These are phyloP conservation scores for Drosophila erecta DNA, from an alignment of 1,140 invertebrate genomes.

Conservation along the genomic window DNA sequence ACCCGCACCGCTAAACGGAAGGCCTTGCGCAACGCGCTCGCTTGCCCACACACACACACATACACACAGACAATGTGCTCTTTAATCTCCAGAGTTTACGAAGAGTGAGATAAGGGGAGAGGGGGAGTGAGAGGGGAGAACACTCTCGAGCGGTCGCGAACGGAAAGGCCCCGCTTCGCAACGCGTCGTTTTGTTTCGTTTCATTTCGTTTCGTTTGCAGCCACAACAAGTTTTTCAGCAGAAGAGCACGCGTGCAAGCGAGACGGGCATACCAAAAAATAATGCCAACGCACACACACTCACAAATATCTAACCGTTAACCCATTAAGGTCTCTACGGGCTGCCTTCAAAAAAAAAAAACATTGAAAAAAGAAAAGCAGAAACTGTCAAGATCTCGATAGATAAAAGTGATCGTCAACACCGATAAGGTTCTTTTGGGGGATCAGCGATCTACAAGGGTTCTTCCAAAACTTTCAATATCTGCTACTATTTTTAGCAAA, in stretches of 20 bases:
- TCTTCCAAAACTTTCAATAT: not conserved
- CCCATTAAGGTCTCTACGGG: constrained; percentile 42
- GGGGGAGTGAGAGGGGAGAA: constrained; percentile 34
- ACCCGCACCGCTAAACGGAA: constrained; percentile 42
- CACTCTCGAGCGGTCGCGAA: constrained; percentile 47
- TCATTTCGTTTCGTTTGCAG: constrained; percentile 54
- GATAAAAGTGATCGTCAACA: constrained; percentile 27
- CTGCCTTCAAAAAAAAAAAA: constrained; percentile 9
- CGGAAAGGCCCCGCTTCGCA: constrained; percentile 67
- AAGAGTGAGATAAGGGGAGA: constrained; percentile 9
- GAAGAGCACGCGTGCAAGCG: constrained; percentile 34
- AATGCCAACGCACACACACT: constrained; percentile 31
- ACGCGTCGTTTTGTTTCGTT: constrained; percentile 44
- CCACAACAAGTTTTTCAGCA: constrained; percentile 75
- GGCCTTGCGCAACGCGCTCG: constrained; percentile 79
- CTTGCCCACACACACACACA: constrained; percentile 49
- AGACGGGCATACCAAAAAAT: constrained; percentile 31
- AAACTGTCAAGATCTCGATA: constrained; percentile 13
- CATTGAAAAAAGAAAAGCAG: constrained; percentile 8
- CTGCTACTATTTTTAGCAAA: not conserved
- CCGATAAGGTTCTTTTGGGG: constrained; percentile 2
- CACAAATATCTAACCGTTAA: constrained; percentile 54
- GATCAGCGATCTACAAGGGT: not conserved
- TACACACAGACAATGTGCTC: constrained; percentile 35
- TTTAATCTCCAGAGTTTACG: constrained; percentile 72